These are phyloP conservation scores for Ameiurus melas DNA, from an alignment of 2,113 vertebrate species.

Conservation along the genomic window DNA sequence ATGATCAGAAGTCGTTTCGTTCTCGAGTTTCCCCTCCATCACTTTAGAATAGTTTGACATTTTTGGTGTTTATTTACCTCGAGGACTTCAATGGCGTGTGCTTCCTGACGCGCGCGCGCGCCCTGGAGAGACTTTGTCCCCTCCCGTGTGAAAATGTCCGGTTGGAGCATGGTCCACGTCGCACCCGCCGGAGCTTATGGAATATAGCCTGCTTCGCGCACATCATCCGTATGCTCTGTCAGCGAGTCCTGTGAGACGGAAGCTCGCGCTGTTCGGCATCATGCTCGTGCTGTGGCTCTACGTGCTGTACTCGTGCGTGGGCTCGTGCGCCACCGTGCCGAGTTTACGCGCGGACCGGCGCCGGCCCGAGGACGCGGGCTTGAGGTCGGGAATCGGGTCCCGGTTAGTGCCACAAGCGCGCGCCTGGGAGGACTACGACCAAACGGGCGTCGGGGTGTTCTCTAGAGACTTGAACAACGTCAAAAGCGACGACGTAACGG, in stretches of 20 bases:
- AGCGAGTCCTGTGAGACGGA: slow-evolving; percentile 80
- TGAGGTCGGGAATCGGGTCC: slow-evolving; percentile 67
- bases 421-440: slow-evolving; percentile 74
- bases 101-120: slow-evolving; percentile 56
- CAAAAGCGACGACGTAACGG: not conserved
- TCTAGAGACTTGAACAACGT: slow-evolving; percentile 32
- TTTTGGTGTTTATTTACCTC: slow-evolving; percentile 7
- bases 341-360: slow-evolving; percentile 71
- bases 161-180: slow-evolving; percentile 67
- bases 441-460: slow-evolving; percentile 63
- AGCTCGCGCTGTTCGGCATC: slow-evolving; percentile 81
- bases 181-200: slow-evolving; percentile 75
- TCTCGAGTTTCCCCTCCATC: not conserved
- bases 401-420: slow-evolving; percentile 68
- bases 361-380: slow-evolving; percentile 63
- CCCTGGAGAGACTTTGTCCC: slow-evolving; percentile 56
- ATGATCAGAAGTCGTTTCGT: slow-evolving; percentile 14
- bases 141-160: slow-evolving; percentile 70
- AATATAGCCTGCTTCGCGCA: slow-evolving; percentile 82
- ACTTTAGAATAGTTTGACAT: slow-evolving; percentile 12
- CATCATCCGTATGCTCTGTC: slow-evolving; percentile 72
- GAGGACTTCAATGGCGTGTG: slow-evolving; percentile 54
- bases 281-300: slow-evolving; percentile 94
- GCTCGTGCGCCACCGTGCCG: slow-evolving; percentile 82
- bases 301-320: slow-evolving; percentile 90